Base-by-base conservation (phyloP, 2,888 invertebrate species). In the Lepidonotus clava region DNA sequence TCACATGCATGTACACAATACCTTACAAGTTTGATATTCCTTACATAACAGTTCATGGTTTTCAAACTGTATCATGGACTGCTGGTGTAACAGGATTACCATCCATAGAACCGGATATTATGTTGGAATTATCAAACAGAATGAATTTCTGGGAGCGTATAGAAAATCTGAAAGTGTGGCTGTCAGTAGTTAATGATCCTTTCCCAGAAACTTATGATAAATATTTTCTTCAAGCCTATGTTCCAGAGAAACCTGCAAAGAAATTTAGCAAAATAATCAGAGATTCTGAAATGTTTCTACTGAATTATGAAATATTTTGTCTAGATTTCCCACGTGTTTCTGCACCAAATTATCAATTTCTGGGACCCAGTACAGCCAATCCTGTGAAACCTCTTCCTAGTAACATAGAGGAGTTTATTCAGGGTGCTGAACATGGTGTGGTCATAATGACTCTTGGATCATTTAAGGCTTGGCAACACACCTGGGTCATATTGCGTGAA, bases 1-100 rank as follows among this genome's bases (percentile, higher is more conserved):
- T 66, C 8, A 21, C 14, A 6, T 85, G 85, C 38, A n/a, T n/a
- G 5, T 67, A 41, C 11, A 66, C 61, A 2, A 66, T 85, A 6
- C 85, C 85, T 1, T 85, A 85, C 28, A 85, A 66, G 34, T 85
- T 67, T 85, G 85, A 85, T 41, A 85, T 85, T 14, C 67, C 85
- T 14, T 85, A 61, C 41, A 67, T 85, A 14, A 76, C 76, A n/a
- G 6, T 85, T 21, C 67, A 85, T 38, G 85, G 85, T 21, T 32
- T 67, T 5, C 40, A 67, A 1, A 46, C 67, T 18, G 24, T 67
- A 28, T n/a, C 85, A 21, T 85, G 85, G 85, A 67, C 46, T 36
- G 24, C 85, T 32, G 85, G 85, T 4, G 85, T 85, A 6, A 61
- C 85, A 8, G 67, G 85, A 18, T 67, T 85, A 67, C 85, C 85